Evolutionary conservation across 2,888 invertebrate species (phyloP).

Genomic region (Andrena trimmerana): DNA sequence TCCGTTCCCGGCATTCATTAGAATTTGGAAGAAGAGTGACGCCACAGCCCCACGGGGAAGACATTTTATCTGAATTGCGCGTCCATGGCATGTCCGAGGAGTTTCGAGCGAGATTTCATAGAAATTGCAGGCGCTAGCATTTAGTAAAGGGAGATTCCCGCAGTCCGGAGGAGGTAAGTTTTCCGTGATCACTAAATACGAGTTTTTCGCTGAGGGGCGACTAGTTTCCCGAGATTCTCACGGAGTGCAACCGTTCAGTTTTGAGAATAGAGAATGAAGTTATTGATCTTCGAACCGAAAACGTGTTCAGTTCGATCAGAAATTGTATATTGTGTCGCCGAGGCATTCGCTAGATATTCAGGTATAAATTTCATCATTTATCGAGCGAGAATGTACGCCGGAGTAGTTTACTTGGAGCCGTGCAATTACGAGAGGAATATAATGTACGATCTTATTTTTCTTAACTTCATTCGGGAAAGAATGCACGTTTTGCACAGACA

Average conservation of each 20-base stretch:
- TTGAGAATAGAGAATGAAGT: conserved; percentile 32
- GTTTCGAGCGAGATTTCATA: conserved; percentile 11
- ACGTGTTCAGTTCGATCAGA: conserved; percentile 5
- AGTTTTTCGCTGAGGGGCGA: conserved; percentile 17
- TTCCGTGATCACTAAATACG: background rate
- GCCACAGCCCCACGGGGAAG: conserved; percentile 62
- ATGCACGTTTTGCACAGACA: background rate
- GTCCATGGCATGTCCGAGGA: conserved; percentile 49
- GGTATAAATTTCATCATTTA: conserved; percentile 11
- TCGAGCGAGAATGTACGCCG: conserved; percentile 2
- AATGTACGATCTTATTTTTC: conserved; percentile 2
- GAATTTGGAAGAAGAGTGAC: conserved; percentile 64
- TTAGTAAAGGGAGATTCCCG: conserved; percentile 6
- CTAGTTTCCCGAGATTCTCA: conserved; percentile 17
- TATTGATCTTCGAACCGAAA: conserved; percentile 54
- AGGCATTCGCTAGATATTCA: background rate
- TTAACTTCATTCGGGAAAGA: background rate
- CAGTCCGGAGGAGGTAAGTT: conserved; percentile 37
- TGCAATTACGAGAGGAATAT: conserved; percentile 4
- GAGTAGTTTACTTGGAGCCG: conserved; percentile 4
- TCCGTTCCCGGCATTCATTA: conserved; percentile 52
- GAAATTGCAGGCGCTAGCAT: background rate
- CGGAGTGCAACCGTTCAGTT: conserved; percentile 56
- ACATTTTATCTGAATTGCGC: conserved; percentile 65
- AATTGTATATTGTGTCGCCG: background rate